Conservation (phyloP, 2,888 invertebrate genomes). For the Nomada lathburiana region DNA sequence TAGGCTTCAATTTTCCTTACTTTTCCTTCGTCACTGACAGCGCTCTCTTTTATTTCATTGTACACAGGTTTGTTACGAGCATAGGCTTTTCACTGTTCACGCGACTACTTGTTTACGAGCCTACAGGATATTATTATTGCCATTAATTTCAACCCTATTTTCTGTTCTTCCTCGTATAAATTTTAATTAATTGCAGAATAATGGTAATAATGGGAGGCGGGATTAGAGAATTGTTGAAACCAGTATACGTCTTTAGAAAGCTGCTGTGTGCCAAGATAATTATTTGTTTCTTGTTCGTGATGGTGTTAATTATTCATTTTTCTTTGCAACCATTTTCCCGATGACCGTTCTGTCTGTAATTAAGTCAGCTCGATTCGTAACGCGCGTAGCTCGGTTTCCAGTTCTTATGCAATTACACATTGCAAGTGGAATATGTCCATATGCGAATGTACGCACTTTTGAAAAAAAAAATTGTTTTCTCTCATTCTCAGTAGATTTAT, state of each 20-base stretch:
- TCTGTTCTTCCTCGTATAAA: background rate
- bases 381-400: background rate
- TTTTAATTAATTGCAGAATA: too few relatives aligned
- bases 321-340: background rate
- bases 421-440: background rate
- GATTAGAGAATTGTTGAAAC: background rate
- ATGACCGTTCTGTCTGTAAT: background rate
- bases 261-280: background rate
- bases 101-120: background rate
- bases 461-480: too few relatives aligned
- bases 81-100: background rate
- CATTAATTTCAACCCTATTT: constrained; percentile 9
- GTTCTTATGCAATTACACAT: background rate
- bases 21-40: constrained; percentile 2
- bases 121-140: too few relatives aligned
- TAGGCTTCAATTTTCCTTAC: background rate
- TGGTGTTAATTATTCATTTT: background rate
- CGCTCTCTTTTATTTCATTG: background rate
- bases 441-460: background rate
- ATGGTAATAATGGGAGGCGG: background rate
- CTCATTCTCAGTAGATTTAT: too few relatives aligned
- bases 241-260: background rate
- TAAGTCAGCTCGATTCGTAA: background rate
- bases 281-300: background rate
- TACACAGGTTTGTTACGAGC: background rate